Evolutionary conservation across 2,797 vertebrate genomes (phyloP).

Genomic region (Heterohyrax brucei): DNA sequence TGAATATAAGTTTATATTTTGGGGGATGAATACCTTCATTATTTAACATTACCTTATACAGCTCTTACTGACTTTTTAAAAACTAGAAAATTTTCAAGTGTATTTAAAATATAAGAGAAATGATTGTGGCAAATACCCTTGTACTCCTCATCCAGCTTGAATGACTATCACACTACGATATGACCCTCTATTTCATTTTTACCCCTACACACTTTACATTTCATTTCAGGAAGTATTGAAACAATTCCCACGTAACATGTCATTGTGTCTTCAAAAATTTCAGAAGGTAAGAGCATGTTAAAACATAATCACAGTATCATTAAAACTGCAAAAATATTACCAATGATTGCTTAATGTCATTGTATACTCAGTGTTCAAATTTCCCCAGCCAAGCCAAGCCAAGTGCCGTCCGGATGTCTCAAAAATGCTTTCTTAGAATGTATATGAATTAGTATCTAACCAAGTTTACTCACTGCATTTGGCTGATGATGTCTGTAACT

Average conservation of each 20-base stretch:
- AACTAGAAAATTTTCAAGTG: not conserved
- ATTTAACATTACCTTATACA: not conserved
- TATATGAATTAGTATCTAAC: not conserved
- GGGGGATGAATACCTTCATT: not conserved
- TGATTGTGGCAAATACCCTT: not conserved
- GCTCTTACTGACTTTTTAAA: not conserved
- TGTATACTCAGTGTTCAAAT: not conserved
- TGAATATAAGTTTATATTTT: not conserved
- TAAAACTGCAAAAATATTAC: not conserved
- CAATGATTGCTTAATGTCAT: not conserved
- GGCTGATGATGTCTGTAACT: not conserved
- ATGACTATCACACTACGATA: not conserved
- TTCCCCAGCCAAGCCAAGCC: not conserved
- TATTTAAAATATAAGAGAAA: not conserved
- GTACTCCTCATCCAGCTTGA: not conserved
- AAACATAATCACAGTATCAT: not conserved
- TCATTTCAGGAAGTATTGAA: not conserved
- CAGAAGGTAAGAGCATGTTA: not conserved
- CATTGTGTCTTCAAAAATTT: constrained; percentile 10
- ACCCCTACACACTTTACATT: not conserved
- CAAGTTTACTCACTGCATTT: not conserved
- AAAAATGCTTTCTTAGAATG: constrained; percentile 10
- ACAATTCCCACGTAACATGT: not conserved
- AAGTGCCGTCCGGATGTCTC: not conserved
- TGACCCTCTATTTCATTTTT: not conserved